Percentiles rank a stretch among this genome's conserved stretches.
Evolutionary conservation across 2,797 vertebrate species (phyloP).

Genomic region (Anomalospiza imberbis): DNA sequence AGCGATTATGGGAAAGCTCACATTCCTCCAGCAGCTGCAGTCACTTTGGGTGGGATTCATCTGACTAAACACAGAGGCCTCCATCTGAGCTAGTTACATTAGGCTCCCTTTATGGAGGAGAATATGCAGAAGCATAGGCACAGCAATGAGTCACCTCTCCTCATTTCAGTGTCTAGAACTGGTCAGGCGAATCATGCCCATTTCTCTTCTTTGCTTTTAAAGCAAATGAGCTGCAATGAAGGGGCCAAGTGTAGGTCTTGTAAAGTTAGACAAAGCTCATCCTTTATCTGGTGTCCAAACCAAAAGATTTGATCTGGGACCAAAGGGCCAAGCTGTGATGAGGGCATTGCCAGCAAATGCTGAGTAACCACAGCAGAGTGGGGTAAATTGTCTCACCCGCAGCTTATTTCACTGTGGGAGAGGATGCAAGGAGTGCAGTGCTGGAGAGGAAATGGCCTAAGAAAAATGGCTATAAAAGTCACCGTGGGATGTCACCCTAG

Average conservation of each 20-base stretch:
- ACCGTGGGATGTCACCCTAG: background rate
- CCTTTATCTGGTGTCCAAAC: background rate
- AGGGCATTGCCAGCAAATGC: background rate
- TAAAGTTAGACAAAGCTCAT: background rate
- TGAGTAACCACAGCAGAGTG: background rate
- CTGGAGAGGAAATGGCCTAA: background rate
- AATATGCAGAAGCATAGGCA: background rate
- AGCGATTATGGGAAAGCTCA: conserved; percentile 17
- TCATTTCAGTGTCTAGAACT: background rate
- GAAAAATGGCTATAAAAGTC: conserved; percentile 16
- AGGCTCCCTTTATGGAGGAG: background rate
- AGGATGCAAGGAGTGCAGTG: background rate
- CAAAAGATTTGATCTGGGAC: background rate
- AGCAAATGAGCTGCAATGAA: background rate
- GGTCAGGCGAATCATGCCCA: background rate
- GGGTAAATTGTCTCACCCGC: background rate
- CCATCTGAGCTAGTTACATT: conserved; percentile 1
- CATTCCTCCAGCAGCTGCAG: conserved; percentile 50
- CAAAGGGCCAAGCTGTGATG: background rate
- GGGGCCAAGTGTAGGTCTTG: background rate
- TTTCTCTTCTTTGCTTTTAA: conserved; percentile 4
- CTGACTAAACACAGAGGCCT: conserved; percentile 32
- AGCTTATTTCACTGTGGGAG: background rate
- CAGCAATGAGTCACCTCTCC: background rate
- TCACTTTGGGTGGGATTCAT: conserved; percentile 46